These are phyloP conservation scores for Ciconia nigra DNA, from an alignment of 2,797 vertebrate species.

Conservation along the genomic window DNA sequence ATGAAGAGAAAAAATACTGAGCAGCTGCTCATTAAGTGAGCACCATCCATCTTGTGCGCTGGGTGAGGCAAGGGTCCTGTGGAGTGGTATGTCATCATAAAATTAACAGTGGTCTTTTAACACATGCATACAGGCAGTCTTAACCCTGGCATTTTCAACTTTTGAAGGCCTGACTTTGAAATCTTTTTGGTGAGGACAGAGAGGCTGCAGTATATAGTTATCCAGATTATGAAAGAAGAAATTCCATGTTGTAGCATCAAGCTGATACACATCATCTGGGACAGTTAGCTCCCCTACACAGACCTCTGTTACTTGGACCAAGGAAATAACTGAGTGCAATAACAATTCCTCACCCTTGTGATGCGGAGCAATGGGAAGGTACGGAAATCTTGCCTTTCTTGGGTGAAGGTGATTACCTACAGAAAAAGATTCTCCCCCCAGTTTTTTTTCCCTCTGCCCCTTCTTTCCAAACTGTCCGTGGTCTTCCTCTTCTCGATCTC, in stretches of 20 bases:
- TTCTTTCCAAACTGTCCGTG: neutral
- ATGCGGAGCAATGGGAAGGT: neutral
- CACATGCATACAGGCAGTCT: neutral
- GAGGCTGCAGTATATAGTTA: neutral
- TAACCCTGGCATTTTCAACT: neutral
- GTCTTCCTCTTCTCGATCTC: neutral
- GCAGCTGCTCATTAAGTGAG: constrained; percentile 26
- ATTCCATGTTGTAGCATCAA: neutral
- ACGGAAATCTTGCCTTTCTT: neutral
- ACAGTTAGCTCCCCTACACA: neutral
- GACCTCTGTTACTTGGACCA: neutral
- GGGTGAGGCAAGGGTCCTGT: neutral
- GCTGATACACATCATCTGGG: neutral
- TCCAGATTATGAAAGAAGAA: neutral
- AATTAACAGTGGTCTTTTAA: neutral
- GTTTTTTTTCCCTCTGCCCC: neutral
- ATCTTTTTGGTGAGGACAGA: neutral
- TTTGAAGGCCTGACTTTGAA: neutral
- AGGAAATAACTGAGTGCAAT: neutral
- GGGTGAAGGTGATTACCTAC: neutral
- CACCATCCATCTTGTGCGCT: neutral
- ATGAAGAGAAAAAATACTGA: neutral
- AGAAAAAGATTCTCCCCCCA: neutral
- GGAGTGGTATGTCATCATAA: neutral
- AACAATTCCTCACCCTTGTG: neutral